Base-by-base conservation (phyloP, 2,888 invertebrate genomes). In the Lottia scabra region DNA sequence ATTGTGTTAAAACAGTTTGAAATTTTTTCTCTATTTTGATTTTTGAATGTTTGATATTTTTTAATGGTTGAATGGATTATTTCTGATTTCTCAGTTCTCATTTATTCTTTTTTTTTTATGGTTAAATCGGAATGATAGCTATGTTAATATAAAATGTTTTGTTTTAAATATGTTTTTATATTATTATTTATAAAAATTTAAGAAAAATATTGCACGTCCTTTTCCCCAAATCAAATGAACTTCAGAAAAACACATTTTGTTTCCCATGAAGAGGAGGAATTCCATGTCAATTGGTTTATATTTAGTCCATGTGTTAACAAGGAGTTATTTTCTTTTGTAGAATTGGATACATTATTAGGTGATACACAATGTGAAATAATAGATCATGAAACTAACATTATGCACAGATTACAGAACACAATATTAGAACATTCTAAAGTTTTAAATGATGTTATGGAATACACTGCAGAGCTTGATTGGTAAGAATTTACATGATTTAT, bases 381-480 rank as follows among this genome's bases (percentile, higher is more conserved):
- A 81, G 94, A 94, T 74, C 93, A 94, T 80, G 96, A 97, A 90
- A 94, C 94, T 4, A 91, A 93, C 71, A 94, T 96, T 83, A 93
- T 95, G 92, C 91, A 93, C 87, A 89, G 92, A 15, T 90, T 95
- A 63, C 92, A 94, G 10, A 89, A 92, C 73, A 92, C 92, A 73
- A 91, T 95, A 27, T 89, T 93, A 79, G 91, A 93, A 75, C 91
- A 93, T 78, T 89, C 93, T 38, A 88, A 91, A 66, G 88, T 91
- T 0, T 89, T 95, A 3, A 87, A 92, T 0, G 90, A 91, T 16
- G 90, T 93, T 30, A 91, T 93, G 70, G 91, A 92, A 71, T 89
- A 91, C 56, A 92, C 93, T 72, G 93, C 93, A 0, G 92, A 94
- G 82, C 90, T 95, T 0, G 95, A 95, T 87, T 93, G 93, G 94